Percentiles rank a stretch among this genome's conserved stretches.
Conservation (phyloP, 2,797 vertebrate species). For the Simalia tracyae region DNA sequence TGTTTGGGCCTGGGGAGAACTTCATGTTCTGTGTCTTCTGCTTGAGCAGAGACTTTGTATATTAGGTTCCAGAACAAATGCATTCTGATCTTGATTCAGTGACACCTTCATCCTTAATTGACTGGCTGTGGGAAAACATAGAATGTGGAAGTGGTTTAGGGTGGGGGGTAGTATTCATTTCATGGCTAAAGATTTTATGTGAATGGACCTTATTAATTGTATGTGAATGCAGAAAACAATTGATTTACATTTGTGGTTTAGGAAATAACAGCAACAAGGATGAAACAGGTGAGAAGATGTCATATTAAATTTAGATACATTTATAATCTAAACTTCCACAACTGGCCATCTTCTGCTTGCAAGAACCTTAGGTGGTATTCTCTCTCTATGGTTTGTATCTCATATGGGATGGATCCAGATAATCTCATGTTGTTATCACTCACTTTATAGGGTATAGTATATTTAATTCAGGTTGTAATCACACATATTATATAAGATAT, state of each 20-base stretch:
- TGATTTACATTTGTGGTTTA: background rate
- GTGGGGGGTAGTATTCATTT: background rate
- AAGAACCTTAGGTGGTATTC: slow-evolving; percentile 23
- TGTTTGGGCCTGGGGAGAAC: background rate
- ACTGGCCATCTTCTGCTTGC: slow-evolving; percentile 17
- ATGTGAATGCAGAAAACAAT: background rate
- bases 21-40: background rate
- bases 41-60: background rate
- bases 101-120: background rate
- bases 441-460: slow-evolving; percentile 6
- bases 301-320: background rate
- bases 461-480: slow-evolving; percentile 32
- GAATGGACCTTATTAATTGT: background rate
- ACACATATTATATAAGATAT: slow-evolving; percentile 18
- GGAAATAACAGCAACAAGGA: background rate
- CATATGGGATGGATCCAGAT: background rate
- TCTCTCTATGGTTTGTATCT: slow-evolving; percentile 39
- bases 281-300: background rate
- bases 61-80: background rate
- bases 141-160: background rate
- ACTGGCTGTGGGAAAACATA: background rate
- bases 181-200: background rate
- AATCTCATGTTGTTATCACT: slow-evolving; percentile 35
- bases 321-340: background rate
- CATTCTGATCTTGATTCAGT: background rate